Evolutionary conservation across 2,888 invertebrate species (phyloP), one percentile per base, ranked within the genome.

Genomic region (Callyntrura guangdongensis): DNA sequence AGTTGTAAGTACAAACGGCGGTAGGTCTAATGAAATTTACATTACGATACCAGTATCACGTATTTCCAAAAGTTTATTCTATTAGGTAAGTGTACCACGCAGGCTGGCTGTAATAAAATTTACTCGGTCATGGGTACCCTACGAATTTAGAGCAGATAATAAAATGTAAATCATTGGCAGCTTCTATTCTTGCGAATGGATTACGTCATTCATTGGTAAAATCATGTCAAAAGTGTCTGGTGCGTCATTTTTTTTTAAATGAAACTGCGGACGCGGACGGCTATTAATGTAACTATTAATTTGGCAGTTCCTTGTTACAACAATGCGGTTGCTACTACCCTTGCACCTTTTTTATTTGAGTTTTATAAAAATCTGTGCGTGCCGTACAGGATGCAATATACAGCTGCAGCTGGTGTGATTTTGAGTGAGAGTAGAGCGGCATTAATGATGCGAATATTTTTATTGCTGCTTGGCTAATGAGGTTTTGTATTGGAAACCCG

Each of bases 381-480:
- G n/a, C n/a, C n/a, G n/a, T n/a, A n/a, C n/a, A n/a, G n/a, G 6
- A 61, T 61, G 22, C 9, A 61, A 20, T 61, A 61, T 6, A 36
- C 53, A 3, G 53, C 8, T 25, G 14, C 67, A 67, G 67, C 9
- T 20, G 25, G 27, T 67, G 9, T 67, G 67, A 25, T 25, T 27
- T 67, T 67, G 67, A 53, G n/a, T 53, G 11, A 67, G 27, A 67
- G 27, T 27, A 27, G 27, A 67, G 67, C 25, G 67, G 27, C 27
- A 67, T 25, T 67, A 27, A 67, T 67, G 67, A 25, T 14, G 25
- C 67, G 14, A 27, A 25, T n/a, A 17, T 45, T 72, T 36, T 72
- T n/a, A 17, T 74, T 22, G 74, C 20, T 47, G 74, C 49, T 74
- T 74, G 12, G 74, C 74, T 74, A 74, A 74, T 74, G 74, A 74